A percentile compares a stretch with the other conserved stretches of the same genome.
phyloP scores from a whole-genome alignment of 2,113 vertebrate species.

The Platanista minor region DNA sequence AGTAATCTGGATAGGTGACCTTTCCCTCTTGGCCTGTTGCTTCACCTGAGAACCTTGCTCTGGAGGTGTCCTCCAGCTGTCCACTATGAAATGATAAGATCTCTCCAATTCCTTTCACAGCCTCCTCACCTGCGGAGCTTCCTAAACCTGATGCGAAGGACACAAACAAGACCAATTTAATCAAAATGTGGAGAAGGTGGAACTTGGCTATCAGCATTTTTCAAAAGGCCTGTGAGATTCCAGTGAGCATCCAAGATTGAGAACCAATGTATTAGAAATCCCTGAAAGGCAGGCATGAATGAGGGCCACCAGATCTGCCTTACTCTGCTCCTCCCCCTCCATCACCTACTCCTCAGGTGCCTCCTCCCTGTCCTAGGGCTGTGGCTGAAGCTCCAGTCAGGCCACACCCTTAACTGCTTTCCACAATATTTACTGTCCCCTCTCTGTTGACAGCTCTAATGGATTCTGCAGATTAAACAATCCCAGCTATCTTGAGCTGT shows the following conservation, averaged over 20 bases:
- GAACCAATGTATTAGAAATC: neutral
- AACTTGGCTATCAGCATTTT: neutral
- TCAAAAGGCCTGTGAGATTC: neutral
- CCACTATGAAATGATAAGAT: neutral
- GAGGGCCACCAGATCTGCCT: neutral
- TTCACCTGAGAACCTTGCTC: neutral
- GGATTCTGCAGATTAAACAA: neutral
- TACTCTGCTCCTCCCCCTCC: neutral
- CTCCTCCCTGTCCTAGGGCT: neutral
- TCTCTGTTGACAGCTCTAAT: neutral
- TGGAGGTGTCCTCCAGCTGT: neutral
- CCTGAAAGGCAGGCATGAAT: neutral
- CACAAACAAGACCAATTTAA: neutral
- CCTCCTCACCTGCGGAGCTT: neutral
- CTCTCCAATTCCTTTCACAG: neutral
- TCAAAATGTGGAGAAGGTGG: neutral
- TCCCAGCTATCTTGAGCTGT: neutral
- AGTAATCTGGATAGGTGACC: neutral
- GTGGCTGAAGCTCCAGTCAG: neutral
- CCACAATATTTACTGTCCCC: neutral
- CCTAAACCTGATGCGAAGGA: neutral
- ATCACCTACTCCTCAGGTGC: neutral
- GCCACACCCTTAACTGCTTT: neutral
- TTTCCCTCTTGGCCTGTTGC: neutral
- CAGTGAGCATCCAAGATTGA: neutral